These are phyloP conservation scores for Enoplosus armatus DNA, from an alignment of 2,797 vertebrate species.

Conservation along the genomic window DNA sequence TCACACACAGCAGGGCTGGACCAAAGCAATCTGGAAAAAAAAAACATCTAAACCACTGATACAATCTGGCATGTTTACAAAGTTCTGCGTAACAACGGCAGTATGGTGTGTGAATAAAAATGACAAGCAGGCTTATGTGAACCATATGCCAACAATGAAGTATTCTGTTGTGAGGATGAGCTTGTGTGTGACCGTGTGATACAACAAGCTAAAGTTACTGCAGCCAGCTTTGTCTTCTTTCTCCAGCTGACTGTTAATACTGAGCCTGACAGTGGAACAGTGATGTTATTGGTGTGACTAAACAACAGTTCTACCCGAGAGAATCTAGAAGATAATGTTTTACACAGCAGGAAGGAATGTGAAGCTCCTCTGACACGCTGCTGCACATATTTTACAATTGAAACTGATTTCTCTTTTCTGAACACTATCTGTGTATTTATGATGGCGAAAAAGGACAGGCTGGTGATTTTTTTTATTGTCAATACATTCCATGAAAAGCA, in stretches of 20 bases:
- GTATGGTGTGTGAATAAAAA: constrained; percentile 45
- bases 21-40: constrained; percentile 41
- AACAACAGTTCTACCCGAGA: constrained; percentile 27
- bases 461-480: not conserved
- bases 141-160: constrained; percentile 59
- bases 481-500: not conserved
- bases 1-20: constrained; percentile 23
- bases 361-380: constrained; percentile 29
- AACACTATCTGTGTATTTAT: not conserved
- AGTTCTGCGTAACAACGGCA: constrained; percentile 48
- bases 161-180: constrained; percentile 22
- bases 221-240: constrained; percentile 17
- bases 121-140: constrained; percentile 58
- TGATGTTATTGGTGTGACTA: constrained; percentile 49
- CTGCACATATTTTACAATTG: constrained; percentile 33
- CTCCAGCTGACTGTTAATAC: constrained; percentile 31
- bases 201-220: constrained; percentile 1
- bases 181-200: constrained; percentile 13
- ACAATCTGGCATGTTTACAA: constrained; percentile 53
- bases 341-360: constrained; percentile 29
- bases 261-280: constrained; percentile 23
- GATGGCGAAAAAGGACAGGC: not conserved
- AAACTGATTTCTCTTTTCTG: constrained; percentile 7
- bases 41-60: constrained; percentile 13
- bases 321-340: constrained; percentile 29